phyloP scores from a whole-genome alignment of 2,888 invertebrate genomes.

The Patella depressa region DNA sequence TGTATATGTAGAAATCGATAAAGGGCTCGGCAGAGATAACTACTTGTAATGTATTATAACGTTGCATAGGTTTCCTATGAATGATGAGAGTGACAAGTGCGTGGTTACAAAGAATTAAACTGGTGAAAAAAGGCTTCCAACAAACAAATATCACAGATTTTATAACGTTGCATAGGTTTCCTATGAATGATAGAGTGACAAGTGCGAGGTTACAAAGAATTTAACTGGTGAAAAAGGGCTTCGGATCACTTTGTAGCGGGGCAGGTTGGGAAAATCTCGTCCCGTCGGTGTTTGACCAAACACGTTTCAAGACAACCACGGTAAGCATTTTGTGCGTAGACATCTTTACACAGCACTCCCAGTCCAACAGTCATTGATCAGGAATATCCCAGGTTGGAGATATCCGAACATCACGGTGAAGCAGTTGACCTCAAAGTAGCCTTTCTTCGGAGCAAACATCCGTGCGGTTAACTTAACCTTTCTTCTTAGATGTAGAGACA shows the following conservation, averaged over 20 bases:
- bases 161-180: background rate
- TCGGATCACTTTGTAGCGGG: background rate
- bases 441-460: too few species aligned
- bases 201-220: background rate
- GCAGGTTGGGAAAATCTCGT: background rate
- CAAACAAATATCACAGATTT: too few species aligned
- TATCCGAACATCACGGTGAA: too few species aligned
- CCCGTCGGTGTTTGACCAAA: background rate
- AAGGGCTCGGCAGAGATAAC: background rate
- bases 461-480: too few species aligned
- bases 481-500: too few species aligned
- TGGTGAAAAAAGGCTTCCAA: background rate
- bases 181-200: background rate
- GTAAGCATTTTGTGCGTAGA: background rate
- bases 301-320: background rate
- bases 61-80: background rate
- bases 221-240: conserved; percentile 1
- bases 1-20: background rate
- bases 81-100: background rate
- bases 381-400: too few species aligned
- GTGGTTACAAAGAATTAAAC: background rate
- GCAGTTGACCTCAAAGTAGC: too few species aligned
- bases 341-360: too few species aligned
- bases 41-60: background rate
- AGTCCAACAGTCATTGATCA: too few species aligned